A percentile compares a stretch with the other conserved stretches of the same genome.
These are phyloP conservation scores for Crypturellus tataupa DNA, from an alignment of 2,797 vertebrate species.

Conservation along the genomic window DNA sequence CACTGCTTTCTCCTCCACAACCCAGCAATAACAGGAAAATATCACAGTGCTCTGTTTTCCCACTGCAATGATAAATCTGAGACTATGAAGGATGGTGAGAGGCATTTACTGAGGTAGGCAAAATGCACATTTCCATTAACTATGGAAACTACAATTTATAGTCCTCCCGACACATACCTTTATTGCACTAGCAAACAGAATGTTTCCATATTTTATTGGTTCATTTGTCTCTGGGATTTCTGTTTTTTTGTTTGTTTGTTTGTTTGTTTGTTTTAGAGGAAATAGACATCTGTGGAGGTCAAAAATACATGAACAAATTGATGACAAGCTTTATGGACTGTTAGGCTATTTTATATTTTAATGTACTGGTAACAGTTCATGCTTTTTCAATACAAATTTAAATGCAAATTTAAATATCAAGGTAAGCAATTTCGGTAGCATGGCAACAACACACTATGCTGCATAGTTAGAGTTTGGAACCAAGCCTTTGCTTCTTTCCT, in stretches of 20 bases:
- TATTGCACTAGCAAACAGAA: background rate
- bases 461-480: background rate
- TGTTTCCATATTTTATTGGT: background rate
- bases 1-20: background rate
- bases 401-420: slow-evolving; percentile 67
- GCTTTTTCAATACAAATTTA: slow-evolving; percentile 68
- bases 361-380: slow-evolving; percentile 50
- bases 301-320: slow-evolving; percentile 39
- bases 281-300: background rate
- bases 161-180: background rate
- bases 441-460: slow-evolving; percentile 29
- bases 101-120: background rate
- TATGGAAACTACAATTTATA: background rate
- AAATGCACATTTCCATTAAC: background rate
- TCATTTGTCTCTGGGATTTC: background rate
- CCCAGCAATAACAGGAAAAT: background rate
- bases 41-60: background rate
- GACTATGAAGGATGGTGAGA: background rate
- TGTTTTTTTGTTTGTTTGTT: background rate
- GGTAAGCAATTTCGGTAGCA: slow-evolving; percentile 17
- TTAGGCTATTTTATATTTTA: slow-evolving; percentile 45
- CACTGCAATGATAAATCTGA: background rate
- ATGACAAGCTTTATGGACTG: slow-evolving; percentile 25
- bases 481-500: background rate
- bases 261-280: background rate